phyloP scores from a whole-genome alignment of 2,797 vertebrate species.

The Lepus oiostolus region DNA sequence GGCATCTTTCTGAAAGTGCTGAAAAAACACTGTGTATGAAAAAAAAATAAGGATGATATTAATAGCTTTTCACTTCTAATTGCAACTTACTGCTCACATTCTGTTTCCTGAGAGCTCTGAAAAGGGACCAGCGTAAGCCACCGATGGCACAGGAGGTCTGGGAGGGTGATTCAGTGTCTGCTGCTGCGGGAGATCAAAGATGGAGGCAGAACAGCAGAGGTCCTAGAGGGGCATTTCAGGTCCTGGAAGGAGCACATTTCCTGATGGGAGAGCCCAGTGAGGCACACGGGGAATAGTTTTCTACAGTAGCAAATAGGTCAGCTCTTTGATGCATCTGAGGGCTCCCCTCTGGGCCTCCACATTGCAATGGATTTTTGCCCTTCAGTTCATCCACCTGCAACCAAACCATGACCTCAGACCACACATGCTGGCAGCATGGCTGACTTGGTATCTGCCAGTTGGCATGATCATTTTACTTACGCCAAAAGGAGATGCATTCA shows the following conservation, averaged over 20 bases:
- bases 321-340: slow-evolving; percentile 91
- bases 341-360: slow-evolving; percentile 91
- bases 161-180: neutral
- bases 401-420: slow-evolving; percentile 1
- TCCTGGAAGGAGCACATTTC: neutral
- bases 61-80: slow-evolving; percentile 90
- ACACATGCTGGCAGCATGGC: neutral
- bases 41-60: slow-evolving; percentile 73
- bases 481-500: neutral
- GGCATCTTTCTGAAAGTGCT: slow-evolving; percentile 68
- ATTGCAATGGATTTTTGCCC: slow-evolving; percentile 91
- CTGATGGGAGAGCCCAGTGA: neutral
- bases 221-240: neutral
- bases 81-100: slow-evolving; percentile 89
- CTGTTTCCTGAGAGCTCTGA: slow-evolving; percentile 85
- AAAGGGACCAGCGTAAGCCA: slow-evolving; percentile 24
- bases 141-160: neutral
- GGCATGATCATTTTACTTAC: neutral
- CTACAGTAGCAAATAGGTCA: slow-evolving; percentile 90
- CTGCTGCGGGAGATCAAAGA: neutral
- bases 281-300: neutral
- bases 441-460: neutral
- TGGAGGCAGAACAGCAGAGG: neutral
- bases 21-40: slow-evolving; percentile 69
- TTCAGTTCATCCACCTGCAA: slow-evolving; percentile 91